Percentiles rank a stretch among this genome's conserved stretches.
phyloP scores from a whole-genome alignment of 2,797 vertebrate species.

The Coregonus suidteri region DNA sequence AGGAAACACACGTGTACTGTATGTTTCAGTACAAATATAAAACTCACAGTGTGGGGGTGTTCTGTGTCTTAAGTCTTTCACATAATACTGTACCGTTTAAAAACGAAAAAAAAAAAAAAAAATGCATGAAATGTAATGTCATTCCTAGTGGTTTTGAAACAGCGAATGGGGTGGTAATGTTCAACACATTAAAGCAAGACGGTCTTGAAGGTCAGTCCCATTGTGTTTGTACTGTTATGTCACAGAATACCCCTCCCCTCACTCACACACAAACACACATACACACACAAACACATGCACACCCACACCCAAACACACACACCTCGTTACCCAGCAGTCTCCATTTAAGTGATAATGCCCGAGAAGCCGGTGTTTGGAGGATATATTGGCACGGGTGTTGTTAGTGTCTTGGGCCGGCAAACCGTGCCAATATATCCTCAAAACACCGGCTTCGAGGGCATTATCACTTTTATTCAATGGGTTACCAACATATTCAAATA shows the following conservation, averaged over 20 bases:
- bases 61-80: not conserved
- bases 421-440: no score
- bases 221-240: conserved; percentile 30
- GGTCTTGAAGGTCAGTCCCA: conserved; percentile 15
- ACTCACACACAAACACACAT: not conserved
- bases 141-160: not conserved
- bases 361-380: no score
- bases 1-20: not conserved
- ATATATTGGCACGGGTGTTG: no score
- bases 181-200: conserved; percentile 23
- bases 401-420: no score
- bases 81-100: conserved; percentile 5
- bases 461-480: no score
- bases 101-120: no score
- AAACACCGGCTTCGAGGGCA: no score
- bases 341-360: no score
- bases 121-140: conserved; percentile 4
- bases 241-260: conserved; percentile 16
- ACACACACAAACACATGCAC: not conserved
- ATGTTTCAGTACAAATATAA: conserved; percentile 1
- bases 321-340: not conserved
- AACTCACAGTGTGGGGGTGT: not conserved
- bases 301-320: not conserved
- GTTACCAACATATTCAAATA: no score
- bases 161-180: conserved; percentile 17